Conservation (phyloP, 2,113 vertebrate species). For the Chlorodrepanis virens region DNA sequence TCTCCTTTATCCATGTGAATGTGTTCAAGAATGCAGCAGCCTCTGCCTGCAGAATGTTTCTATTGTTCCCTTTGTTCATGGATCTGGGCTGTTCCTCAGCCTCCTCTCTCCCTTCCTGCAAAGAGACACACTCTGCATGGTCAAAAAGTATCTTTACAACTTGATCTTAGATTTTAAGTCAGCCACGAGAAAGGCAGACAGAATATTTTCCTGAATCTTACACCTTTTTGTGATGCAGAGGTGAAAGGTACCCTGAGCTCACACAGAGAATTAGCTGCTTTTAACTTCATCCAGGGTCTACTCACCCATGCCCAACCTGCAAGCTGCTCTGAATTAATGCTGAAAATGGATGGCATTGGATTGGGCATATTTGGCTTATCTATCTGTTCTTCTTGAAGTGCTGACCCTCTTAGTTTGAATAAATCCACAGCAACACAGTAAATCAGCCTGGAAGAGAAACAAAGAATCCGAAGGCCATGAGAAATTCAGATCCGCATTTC, state of each 20-base stretch:
- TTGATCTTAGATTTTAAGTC: neutral
- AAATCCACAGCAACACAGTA: neutral
- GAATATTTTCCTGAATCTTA: neutral
- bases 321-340: neutral
- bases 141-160: neutral
- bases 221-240: neutral
- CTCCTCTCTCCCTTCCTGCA: constrained; percentile 2
- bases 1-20: constrained; percentile 30
- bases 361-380: neutral
- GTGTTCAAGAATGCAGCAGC: neutral
- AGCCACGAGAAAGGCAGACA: neutral
- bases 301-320: neutral
- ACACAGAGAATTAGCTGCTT: neutral
- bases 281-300: neutral
- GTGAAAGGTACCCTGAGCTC: neutral
- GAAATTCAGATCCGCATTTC: neutral
- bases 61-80: constrained; percentile 5
- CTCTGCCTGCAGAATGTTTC: constrained; percentile 27
- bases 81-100: neutral
- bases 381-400: neutral
- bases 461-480: neutral
- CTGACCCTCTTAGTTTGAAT: neutral
- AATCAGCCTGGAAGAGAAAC: constrained; percentile 9
- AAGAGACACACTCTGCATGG: neutral
- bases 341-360: neutral